These are phyloP conservation scores for Bombus fervidus DNA, from an alignment of 1,140 invertebrate genomes.

Conservation along the genomic window DNA sequence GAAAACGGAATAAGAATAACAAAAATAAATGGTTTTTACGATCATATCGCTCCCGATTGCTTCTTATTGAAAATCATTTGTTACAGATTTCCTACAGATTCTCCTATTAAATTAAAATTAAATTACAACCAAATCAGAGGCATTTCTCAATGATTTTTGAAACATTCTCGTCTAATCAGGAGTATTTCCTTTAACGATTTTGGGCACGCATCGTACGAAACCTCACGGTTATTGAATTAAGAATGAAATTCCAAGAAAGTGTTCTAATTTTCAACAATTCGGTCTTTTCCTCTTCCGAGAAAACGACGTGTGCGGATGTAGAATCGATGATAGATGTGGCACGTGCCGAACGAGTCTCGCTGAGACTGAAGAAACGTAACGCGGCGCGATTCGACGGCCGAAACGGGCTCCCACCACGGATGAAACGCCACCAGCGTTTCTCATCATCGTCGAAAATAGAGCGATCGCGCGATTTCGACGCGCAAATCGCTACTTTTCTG, in stretches of 20 bases:
- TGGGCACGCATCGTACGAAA: too few species aligned
- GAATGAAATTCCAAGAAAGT: background rate
- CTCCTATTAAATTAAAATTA: too few species aligned
- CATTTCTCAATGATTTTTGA: too few species aligned
- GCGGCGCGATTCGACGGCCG: background rate
- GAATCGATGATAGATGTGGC: background rate
- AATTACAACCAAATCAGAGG: too few species aligned
- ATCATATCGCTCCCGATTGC: too few species aligned
- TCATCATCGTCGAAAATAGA: conserved; percentile 11
- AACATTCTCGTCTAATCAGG: too few species aligned
- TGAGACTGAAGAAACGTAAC: background rate
- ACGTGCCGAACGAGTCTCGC: background rate
- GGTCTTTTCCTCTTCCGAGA: conserved; percentile 4
- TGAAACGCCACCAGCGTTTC: background rate
- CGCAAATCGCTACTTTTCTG: background rate
- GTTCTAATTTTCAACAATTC: conserved; percentile 1
- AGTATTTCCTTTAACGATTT: too few species aligned
- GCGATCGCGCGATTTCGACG: background rate
- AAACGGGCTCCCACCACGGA: background rate
- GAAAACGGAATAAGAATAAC: too few species aligned
- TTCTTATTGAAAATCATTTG: too few species aligned
- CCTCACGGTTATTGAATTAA: background rate
- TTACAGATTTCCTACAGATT: too few species aligned
- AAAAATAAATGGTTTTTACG: too few species aligned
- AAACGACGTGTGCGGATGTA: background rate